Evolutionary conservation across 1,140 invertebrate genomes (phyloP).

Genomic region (Drosophila murphyi): DNA sequence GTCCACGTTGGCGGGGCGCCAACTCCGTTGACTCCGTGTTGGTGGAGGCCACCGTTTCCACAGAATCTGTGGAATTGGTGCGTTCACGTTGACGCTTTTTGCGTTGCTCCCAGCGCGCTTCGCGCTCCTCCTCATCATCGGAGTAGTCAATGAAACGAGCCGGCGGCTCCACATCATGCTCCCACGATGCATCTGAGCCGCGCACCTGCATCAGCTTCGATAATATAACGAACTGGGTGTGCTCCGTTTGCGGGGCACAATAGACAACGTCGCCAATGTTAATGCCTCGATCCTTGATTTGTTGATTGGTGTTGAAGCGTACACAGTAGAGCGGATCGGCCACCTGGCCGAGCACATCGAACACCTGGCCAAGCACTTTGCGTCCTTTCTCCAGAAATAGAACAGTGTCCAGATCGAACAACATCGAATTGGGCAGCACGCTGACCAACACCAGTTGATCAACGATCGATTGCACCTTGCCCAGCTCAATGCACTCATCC

Average conservation of each 20-base stretch:
- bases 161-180: conserved; percentile 93
- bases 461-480: conserved; percentile 89
- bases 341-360: conserved; percentile 95
- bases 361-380: conserved; percentile 91
- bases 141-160: conserved; percentile 90
- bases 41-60: conserved; percentile 43
- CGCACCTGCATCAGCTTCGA: conserved; percentile 90
- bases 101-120: conserved; percentile 84
- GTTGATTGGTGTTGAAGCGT: conserved; percentile 91
- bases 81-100: conserved; percentile 65
- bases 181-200: conserved; percentile 93
- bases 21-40: conserved; percentile 36
- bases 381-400: conserved; percentile 91
- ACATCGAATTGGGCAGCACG: conserved; percentile 88
- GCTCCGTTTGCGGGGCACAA: conserved; percentile 90
- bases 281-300: conserved; percentile 89
- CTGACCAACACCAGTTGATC: conserved; percentile 91
- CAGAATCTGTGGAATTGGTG: conserved; percentile 63
- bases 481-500: conserved; percentile 90
- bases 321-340: conserved; percentile 92
- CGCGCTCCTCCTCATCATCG: conserved; percentile 93
- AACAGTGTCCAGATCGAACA: conserved; percentile 93
- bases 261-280: conserved; percentile 89
- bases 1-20: conserved; percentile 50
- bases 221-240: conserved; percentile 91